phyloP scores from a whole-genome alignment of 2,888 invertebrate species.

The Brenthis ino region DNA sequence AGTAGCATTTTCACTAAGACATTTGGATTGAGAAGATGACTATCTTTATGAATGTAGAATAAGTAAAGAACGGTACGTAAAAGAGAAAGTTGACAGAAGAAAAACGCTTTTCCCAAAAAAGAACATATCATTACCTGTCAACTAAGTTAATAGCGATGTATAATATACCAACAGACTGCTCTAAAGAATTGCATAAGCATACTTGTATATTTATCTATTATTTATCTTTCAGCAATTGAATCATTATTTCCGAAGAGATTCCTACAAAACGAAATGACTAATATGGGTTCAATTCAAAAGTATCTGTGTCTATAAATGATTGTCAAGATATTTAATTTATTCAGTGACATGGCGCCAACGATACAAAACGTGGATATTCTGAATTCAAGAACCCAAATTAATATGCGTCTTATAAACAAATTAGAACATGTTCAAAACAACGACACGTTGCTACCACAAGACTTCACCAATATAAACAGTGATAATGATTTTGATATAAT shows the following conservation, averaged over 20 bases:
- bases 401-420: conserved; percentile 54
- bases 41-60: no score
- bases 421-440: conserved; percentile 55
- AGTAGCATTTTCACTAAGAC: no score
- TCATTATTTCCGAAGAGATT: neutral
- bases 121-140: no score
- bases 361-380: conserved; percentile 57
- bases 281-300: conserved; percentile 2
- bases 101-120: no score
- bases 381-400: conserved; percentile 50
- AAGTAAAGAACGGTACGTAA: no score
- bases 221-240: neutral
- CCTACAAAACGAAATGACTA: conserved; percentile 9
- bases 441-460: conserved; percentile 46
- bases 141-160: no score
- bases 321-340: conserved; percentile 26
- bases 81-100: no score
- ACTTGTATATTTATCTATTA: neutral
- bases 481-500: conserved; percentile 65
- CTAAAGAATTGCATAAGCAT: neutral
- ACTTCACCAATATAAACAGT: conserved; percentile 50
- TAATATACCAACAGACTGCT: no score
- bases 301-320: neutral
- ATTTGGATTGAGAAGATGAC: no score
- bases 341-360: conserved; percentile 60